Evolutionary conservation across 1,140 invertebrate genomes (phyloP), one percentile per base, ranked within the genome.

Genomic region (Nephila pilipes): DNA sequence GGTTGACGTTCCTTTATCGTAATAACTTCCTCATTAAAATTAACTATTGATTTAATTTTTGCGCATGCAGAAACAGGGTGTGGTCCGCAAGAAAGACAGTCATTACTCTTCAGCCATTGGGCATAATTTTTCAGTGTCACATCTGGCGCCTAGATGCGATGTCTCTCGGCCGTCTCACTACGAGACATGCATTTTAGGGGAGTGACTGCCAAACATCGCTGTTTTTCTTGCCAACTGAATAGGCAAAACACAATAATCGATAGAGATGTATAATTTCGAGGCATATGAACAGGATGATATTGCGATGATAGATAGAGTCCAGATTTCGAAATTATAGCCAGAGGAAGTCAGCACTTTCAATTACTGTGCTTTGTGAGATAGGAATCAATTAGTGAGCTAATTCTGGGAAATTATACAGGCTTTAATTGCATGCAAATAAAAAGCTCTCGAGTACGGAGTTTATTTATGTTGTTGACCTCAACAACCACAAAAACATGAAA

Each of bases 11-110:
- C 63, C 58, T 75, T 88, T 88, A 88, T 88, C 87, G 63, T 75
- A 88, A 88, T 75, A 69, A 65, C 60, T 88, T 75, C 38, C 87
- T 75, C 60, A 57, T 88, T 88, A 88, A 88, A 88, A 69, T 88
- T 75, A 69, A 75, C 87, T 75, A 75, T 88, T 65, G 87, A 88
- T 88, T 88, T 88, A 88, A 75, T 65, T 69, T 85, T 85, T 85
- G 32, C 87, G 36, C 63, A 75, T 75, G 69, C 69, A 57, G 81
- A 36, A 75, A 83, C 85, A 60, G 85, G 85, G 85, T 87, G 85
- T 87, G 85, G 85, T 60, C 81, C 2, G 6, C 1, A 55, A n/a
- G 81, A 83, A 22, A 81, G 81, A 32, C 81, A 57, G 81, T 57
- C 81, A 83, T 83, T 83, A 55, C 46, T 83, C 81, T 25, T 83